phyloP scores from a whole-genome alignment of 2,113 vertebrate genomes.

The Catharus bicknelli region DNA sequence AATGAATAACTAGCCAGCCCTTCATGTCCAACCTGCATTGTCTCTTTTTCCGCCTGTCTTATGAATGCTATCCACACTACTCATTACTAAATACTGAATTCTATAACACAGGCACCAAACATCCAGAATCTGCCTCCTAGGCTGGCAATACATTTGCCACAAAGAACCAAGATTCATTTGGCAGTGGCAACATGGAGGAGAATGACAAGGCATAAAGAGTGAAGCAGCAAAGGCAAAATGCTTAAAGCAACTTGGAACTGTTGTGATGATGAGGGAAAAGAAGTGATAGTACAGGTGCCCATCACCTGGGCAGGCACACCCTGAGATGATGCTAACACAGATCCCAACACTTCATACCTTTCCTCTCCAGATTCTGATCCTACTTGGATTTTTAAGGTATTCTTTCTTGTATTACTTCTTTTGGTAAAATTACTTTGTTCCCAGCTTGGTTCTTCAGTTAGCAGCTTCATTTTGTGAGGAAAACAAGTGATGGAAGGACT shows the following conservation, averaged over 20 bases:
- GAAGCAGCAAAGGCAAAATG: background rate
- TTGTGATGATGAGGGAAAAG: background rate
- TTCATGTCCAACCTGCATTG: background rate
- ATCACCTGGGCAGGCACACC: background rate
- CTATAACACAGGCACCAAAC: background rate
- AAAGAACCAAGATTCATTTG: background rate
- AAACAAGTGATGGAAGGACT: background rate
- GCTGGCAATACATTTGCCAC: background rate
- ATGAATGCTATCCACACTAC: background rate
- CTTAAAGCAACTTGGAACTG: background rate
- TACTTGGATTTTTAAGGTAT: background rate
- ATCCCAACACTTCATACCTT: background rate
- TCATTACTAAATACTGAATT: background rate
- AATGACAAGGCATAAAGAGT: background rate
- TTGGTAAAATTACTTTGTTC: background rate
- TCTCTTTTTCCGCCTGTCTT: background rate
- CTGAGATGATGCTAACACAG: background rate
- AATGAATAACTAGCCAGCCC: background rate
- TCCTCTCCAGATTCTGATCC: background rate
- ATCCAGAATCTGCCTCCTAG: background rate
- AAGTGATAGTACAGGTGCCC: accelerated
- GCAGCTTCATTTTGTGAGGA: background rate
- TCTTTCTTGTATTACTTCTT: background rate
- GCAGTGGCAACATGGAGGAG: background rate
- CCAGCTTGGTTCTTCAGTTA: background rate